Evolutionary conservation across 2,888 invertebrate species (phyloP).

Genomic region (Odontothrips loti): DNA sequence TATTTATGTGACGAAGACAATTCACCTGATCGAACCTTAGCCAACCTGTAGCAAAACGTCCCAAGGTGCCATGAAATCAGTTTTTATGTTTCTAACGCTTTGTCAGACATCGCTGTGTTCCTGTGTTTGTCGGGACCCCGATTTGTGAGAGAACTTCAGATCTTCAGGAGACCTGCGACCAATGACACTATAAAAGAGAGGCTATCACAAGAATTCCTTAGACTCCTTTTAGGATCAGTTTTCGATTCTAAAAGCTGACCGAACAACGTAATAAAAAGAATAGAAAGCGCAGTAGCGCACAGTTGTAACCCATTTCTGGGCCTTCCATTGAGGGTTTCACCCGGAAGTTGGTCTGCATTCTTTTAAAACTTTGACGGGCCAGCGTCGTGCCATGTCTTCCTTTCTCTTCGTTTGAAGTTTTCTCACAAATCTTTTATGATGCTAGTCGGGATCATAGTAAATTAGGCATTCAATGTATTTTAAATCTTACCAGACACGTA

Average conservation of each 20-base stretch:
- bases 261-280: constrained; percentile 5
- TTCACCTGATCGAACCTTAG: background rate
- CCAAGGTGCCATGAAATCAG: background rate
- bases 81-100: background rate
- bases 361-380: no score
- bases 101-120: background rate
- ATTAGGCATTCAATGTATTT: background rate
- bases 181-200: constrained; percentile 6
- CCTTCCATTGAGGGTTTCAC: background rate
- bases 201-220: background rate
- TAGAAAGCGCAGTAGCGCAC: background rate
- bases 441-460: background rate
- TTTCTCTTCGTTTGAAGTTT: background rate
- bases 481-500: background rate
- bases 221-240: constrained; percentile 14
- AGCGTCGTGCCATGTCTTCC: no score
- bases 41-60: background rate
- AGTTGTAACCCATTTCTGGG: background rate
- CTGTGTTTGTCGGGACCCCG: background rate
- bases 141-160: constrained; percentile 7
- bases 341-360: no score
- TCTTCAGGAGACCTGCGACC: background rate
- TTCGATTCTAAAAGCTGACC: constrained; percentile 7
- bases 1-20: constrained; percentile 21
- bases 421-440: constrained; percentile 4